Evolutionary conservation across 2,888 invertebrate genomes (phyloP).

Genomic region (Drosophila suboccidentalis): DNA sequence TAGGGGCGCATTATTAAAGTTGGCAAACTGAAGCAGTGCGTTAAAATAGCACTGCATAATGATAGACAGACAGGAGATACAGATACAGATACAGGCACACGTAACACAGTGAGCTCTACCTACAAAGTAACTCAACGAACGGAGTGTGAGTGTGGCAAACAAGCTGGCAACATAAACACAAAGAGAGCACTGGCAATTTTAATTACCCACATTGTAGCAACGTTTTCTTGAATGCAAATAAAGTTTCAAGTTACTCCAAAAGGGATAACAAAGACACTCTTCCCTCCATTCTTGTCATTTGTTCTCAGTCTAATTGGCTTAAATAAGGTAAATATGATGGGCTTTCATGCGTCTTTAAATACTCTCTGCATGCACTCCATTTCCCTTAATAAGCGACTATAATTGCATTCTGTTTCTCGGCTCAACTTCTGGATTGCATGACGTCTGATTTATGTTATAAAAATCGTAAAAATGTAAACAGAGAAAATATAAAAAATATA

Average conservation of each 20-base stretch:
- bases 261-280: constrained; percentile 25
- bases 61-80: constrained; percentile 17
- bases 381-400: constrained; percentile 14
- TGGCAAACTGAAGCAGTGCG: constrained; percentile 44
- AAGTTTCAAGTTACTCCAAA: constrained; percentile 40
- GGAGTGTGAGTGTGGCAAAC: constrained; percentile 34
- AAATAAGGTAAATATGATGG: constrained; percentile 7
- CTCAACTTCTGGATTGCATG: constrained; percentile 50
- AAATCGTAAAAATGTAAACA: constrained; percentile 57
- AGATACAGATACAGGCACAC: neutral
- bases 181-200: constrained; percentile 62
- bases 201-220: constrained; percentile 76
- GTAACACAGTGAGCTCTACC: constrained; percentile 10
- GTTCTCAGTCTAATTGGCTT: constrained; percentile 27
- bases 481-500: constrained; percentile 33
- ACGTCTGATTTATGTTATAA: constrained; percentile 63
- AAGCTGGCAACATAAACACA: constrained; percentile 63
- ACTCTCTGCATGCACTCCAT: constrained; percentile 27
- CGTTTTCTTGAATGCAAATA: constrained; percentile 53
- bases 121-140: constrained; percentile 26
- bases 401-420: constrained; percentile 39
- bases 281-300: neutral
- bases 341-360: constrained; percentile 15
- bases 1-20: constrained; percentile 64
- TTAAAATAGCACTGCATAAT: constrained; percentile 42